Conservation (phyloP, 2,888 invertebrate species). For the Cetonia aurata region DNA sequence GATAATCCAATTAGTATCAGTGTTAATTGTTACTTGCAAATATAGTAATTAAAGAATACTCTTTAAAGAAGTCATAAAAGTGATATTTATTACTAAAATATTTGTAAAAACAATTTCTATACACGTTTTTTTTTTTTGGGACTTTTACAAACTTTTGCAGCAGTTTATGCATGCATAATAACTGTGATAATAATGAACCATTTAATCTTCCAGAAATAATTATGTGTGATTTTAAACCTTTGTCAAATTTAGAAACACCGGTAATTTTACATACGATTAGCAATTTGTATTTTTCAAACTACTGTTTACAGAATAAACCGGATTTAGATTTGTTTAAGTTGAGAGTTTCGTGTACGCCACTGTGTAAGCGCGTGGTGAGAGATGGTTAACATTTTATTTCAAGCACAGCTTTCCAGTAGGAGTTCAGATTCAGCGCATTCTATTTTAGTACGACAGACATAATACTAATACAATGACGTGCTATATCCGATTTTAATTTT, state of each 20-base stretch:
- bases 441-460: slow-evolving; percentile 35
- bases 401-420: slow-evolving; percentile 29
- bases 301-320: not conserved
- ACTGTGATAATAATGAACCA: not conserved
- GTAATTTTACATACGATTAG: not conserved
- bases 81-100: too few relatives aligned
- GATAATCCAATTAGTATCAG: too few relatives aligned
- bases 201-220: too few relatives aligned
- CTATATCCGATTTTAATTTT: slow-evolving; percentile 25
- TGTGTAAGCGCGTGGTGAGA: slow-evolving; percentile 9
- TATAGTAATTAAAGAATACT: too few relatives aligned
- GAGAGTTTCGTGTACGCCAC: slow-evolving; percentile 19
- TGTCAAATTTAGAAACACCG: too few relatives aligned
- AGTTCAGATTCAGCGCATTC: slow-evolving; percentile 30
- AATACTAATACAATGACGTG: slow-evolving; percentile 32
- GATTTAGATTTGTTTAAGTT: slow-evolving; percentile 12
- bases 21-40: too few relatives aligned
- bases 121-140: too few relatives aligned
- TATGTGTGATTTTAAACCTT: too few relatives aligned
- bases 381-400: slow-evolving; percentile 35
- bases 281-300: not conserved
- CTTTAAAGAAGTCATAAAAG: too few relatives aligned
- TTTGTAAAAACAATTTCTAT: too few relatives aligned
- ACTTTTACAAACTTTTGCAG: too few relatives aligned
- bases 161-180: too few relatives aligned